phyloP scores from a whole-genome alignment of 2,888 invertebrate genomes.

The Anticlea derivata region DNA sequence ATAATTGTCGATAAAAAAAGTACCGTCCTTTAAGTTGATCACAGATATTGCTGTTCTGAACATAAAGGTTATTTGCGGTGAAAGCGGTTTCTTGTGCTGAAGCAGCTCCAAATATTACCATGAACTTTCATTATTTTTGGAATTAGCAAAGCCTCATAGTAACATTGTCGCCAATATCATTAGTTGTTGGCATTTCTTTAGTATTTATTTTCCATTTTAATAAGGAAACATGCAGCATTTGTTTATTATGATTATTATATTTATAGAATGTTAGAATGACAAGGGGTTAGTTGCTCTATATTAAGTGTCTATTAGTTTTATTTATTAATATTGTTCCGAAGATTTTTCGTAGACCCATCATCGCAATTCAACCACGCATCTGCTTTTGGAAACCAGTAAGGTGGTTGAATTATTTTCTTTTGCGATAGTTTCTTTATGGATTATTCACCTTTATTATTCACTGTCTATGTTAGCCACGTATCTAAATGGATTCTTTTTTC shows the following conservation, averaged over 20 bases:
- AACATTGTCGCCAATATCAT: background rate
- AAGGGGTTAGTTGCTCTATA: slow-evolving; percentile 62
- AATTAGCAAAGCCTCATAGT: background rate
- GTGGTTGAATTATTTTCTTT: slow-evolving; percentile 12
- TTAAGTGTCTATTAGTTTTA: slow-evolving; percentile 27
- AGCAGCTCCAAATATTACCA: slow-evolving; percentile 14
- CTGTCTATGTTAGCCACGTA: slow-evolving; percentile 79
- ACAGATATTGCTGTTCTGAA: slow-evolving; percentile 3
- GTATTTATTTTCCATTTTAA: slow-evolving; percentile 40
- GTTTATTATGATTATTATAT: slow-evolving; percentile 35
- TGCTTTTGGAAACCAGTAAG: slow-evolving; percentile 19
- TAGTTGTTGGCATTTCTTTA: slow-evolving; percentile 11
- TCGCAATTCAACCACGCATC: slow-evolving; percentile 24
- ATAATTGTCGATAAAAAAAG: too few relatives aligned
- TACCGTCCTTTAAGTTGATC: background rate
- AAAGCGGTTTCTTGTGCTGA: slow-evolving; percentile 15
- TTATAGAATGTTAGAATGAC: slow-evolving; percentile 59
- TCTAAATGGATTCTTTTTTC: slow-evolving; percentile 59
- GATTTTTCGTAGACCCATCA: slow-evolving; percentile 11
- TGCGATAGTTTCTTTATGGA: slow-evolving; percentile 20
- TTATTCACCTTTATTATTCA: slow-evolving; percentile 55
- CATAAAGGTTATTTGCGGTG: slow-evolving; percentile 12
- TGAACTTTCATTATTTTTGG: background rate
- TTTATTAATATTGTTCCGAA: slow-evolving; percentile 14
- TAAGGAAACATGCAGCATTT: slow-evolving; percentile 46